phyloP scores from a whole-genome alignment of 2,797 vertebrate genomes.

The Myotis planiceps region DNA sequence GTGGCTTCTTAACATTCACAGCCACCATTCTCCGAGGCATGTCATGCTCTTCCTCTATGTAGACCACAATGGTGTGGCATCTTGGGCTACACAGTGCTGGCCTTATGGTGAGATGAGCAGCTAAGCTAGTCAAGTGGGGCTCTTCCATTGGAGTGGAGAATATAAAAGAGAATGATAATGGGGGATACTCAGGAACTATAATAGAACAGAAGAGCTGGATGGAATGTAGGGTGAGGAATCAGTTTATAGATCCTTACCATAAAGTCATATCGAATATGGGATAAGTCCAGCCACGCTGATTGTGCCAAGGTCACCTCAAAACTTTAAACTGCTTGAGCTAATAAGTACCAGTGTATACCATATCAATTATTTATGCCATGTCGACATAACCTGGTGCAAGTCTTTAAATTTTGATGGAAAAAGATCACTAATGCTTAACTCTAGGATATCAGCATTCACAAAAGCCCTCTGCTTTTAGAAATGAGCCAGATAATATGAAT shows the following conservation, averaged over 20 bases:
- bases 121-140: background rate
- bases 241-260: background rate
- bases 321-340: background rate
- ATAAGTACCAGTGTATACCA: background rate
- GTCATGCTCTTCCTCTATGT: background rate
- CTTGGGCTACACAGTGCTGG: background rate
- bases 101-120: background rate
- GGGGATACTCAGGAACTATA: background rate
- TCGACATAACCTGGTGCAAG: background rate
- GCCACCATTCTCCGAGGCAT: background rate
- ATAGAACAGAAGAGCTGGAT: background rate
- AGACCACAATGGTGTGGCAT: too few species aligned
- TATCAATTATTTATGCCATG: background rate
- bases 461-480: conserved; percentile 23
- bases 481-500: background rate
- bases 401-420: conserved; percentile 20
- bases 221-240: background rate
- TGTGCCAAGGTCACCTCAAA: background rate
- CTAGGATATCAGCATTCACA: background rate
- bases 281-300: background rate
- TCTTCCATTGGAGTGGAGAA: background rate
- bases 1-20: background rate
- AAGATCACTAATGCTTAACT: background rate
- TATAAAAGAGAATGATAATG: background rate
- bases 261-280: background rate